Conservation (phyloP, 2,797 vertebrate genomes). For the Parambassis ranga region DNA sequence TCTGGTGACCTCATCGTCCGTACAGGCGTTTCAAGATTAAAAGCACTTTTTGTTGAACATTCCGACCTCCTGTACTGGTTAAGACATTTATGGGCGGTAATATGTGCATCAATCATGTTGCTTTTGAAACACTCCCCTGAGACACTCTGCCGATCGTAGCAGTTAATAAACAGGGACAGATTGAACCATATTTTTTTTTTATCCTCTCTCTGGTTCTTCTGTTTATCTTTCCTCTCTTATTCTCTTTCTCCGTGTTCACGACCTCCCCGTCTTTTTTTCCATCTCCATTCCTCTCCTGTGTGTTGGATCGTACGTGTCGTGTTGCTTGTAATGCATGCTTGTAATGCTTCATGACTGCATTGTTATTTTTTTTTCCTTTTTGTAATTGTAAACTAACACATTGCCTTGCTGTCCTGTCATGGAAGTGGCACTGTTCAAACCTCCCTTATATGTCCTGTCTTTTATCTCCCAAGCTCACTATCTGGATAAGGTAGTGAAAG, state of each 20-base stretch:
- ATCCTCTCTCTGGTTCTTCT: not conserved
- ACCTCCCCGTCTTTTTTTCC: not conserved
- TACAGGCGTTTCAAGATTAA: conserved; percentile 57
- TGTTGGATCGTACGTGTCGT: conserved; percentile 53
- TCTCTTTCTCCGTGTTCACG: conserved; percentile 34
- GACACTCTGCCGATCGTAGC: conserved; percentile 37
- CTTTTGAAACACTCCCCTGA: conserved; percentile 56
- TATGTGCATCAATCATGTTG: conserved; percentile 57
- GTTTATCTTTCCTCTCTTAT: not conserved
- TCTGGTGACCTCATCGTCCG: conserved; percentile 42
- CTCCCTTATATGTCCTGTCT: conserved; percentile 97
- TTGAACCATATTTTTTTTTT: conserved; percentile 63
- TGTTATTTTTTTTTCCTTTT: conserved; percentile 43
- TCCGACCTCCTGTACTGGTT: conserved; percentile 47
- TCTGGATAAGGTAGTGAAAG: conserved; percentile 99
- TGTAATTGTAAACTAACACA: conserved; percentile 74
- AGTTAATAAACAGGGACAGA: conserved; percentile 60
- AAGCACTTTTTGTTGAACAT: conserved; percentile 54
- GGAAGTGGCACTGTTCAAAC: conserved; percentile 84
- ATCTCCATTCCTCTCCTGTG: conserved; percentile 47
- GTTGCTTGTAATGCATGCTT: conserved; percentile 73
- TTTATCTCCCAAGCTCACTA: conserved; percentile 99
- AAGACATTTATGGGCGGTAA: conserved; percentile 52
- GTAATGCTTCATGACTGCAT: conserved; percentile 54
- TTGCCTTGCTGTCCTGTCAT: conserved; percentile 77